phyloP scores from a whole-genome alignment of 1,140 invertebrate species.

The Eufriesea mexicana region DNA sequence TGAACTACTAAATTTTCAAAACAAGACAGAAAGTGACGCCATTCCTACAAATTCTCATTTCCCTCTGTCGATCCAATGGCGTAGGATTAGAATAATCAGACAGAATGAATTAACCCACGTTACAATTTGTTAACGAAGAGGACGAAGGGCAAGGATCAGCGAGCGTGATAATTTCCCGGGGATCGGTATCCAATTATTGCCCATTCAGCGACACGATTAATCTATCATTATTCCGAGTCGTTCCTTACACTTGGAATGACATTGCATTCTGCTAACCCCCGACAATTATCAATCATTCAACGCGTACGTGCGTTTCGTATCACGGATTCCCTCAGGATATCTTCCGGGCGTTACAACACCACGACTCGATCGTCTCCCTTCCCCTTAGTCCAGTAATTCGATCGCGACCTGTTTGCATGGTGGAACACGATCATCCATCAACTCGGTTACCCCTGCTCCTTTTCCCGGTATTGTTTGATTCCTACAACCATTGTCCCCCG shows the following conservation, averaged over 20 bases:
- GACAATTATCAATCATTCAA: constrained; percentile 50
- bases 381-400: constrained; percentile 21
- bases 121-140: constrained; percentile 30
- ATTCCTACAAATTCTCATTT: not conserved
- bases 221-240: constrained; percentile 52
- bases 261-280: not conserved
- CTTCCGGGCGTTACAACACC: not conserved
- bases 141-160: constrained; percentile 9
- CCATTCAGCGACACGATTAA: constrained; percentile 63
- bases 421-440: constrained; percentile 54
- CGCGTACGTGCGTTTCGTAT: not conserved
- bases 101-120: not conserved
- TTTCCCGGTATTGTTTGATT: constrained; percentile 4
- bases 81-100: not conserved
- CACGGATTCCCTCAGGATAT: constrained; percentile 13
- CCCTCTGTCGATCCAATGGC: not conserved
- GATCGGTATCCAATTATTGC: constrained; percentile 51
- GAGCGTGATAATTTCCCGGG: too few relatives aligned
- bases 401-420: constrained; percentile 47
- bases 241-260: constrained; percentile 42
- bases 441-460: constrained; percentile 12
- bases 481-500: not conserved
- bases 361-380: not conserved
- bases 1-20: not conserved
- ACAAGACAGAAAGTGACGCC: not conserved